Evolutionary conservation across 2,797 vertebrate genomes (phyloP), one percentile per base, ranked within the genome.

Genomic region (Xenopus petersii): DNA sequence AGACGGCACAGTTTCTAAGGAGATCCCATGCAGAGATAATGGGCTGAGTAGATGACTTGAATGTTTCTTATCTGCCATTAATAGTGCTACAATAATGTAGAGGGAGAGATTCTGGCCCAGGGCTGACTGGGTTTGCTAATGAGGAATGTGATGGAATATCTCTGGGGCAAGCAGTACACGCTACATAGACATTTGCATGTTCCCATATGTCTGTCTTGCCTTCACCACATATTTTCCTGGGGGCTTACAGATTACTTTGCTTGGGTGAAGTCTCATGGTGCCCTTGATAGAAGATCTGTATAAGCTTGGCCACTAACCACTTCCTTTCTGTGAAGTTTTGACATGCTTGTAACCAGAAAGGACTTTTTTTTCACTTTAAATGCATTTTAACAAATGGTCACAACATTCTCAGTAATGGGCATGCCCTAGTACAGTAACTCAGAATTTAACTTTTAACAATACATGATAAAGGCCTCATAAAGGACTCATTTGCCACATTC

Each of bases 161-260:
- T 64, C 62, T n/a, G 66, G 65, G 71, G 65, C 75, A 69, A 48
- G 66, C 66, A 69, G 55, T 78, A 78, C 71, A 71, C 75, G 71
- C 49, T 78, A 26, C 65, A 68, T 72, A 78, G 70, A 73, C 68
- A 78, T 60, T 62, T 73, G 65, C 75, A 78, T 78, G 65, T 78
- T 78, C 70, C 60, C 60, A 64, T 73, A 60, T 73, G 76, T 78
- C 76, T 70, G 66, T 73, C 76, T 73, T 60, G 47, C 73, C 65
- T 66, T 73, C 71, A 65, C 65, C 71, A 78, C 76, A 73, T 78
- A 49, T 73, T 73, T 51, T 66, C 71, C 60, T n/a, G 24, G 63
- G 66, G 76, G 71, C 10, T 49, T 48, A 24, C 49, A 64, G n/a
- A 78, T 78, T 78, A 78, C 49, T 78, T 58, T 73, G 71, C 76